A percentile compares a stretch with the other conserved stretches of the same genome.
These are phyloP conservation scores for Apus apus DNA, from an alignment of 2,113 vertebrate species.

Conservation along the genomic window DNA sequence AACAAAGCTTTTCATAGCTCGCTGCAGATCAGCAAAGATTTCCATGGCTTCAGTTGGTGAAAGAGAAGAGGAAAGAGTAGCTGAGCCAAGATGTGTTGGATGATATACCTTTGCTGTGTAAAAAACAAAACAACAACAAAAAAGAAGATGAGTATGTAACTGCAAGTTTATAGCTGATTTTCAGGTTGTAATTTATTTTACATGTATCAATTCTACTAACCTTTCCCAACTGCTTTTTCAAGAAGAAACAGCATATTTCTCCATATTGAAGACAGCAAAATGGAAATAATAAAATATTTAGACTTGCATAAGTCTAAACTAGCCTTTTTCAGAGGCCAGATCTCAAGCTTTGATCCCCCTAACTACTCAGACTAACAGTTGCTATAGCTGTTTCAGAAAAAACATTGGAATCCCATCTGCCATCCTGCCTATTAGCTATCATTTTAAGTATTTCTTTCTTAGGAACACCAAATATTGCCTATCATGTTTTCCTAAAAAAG, in stretches of 20 bases:
- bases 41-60: conserved; percentile 92
- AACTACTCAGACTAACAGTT: neutral
- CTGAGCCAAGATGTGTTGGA: conserved; percentile 91
- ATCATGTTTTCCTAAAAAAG: neutral
- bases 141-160: neutral
- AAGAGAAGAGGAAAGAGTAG: conserved; percentile 94
- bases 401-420: neutral
- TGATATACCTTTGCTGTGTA: conserved; percentile 82
- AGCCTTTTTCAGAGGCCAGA: neutral
- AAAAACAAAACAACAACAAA: neutral
- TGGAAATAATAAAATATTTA: neutral
- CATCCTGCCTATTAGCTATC: neutral
- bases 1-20: conserved; percentile 98
- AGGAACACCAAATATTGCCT: neutral
- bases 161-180: neutral
- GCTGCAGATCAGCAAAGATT: conserved; percentile 96
- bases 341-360: neutral
- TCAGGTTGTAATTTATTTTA: neutral
- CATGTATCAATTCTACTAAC: neutral
- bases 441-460: neutral
- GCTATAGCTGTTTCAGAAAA: neutral
- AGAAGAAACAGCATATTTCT: neutral
- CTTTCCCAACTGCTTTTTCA: neutral
- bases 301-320: neutral
- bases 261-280: neutral